phyloP scores from a whole-genome alignment of 1,140 invertebrate genomes.

The Calephelis virginiensis region DNA sequence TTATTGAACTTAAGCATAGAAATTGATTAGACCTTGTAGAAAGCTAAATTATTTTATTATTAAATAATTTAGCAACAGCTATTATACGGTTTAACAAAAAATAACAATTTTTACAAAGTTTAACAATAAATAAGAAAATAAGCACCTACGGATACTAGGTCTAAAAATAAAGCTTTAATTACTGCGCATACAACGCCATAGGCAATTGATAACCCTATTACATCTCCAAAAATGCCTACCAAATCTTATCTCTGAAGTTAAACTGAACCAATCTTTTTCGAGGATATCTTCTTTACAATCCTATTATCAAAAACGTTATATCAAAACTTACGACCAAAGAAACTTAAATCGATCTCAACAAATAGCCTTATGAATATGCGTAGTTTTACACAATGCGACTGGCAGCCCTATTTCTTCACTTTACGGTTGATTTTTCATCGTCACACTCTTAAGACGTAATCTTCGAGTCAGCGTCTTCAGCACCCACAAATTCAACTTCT shows the following conservation, averaged over 20 bases:
- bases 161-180: too few relatives aligned
- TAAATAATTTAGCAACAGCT: too few relatives aligned
- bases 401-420: background rate
- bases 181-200: too few relatives aligned
- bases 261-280: background rate
- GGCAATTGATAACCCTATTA: too few relatives aligned
- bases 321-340: slow-evolving; percentile 17
- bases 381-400: background rate
- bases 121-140: too few relatives aligned
- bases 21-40: too few relatives aligned
- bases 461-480: slow-evolving; percentile 57
- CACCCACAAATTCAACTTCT: slow-evolving; percentile 56
- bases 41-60: too few relatives aligned
- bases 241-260: background rate
- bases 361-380: slow-evolving; percentile 25
- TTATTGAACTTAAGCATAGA: too few relatives aligned
- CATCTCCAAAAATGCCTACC: too few relatives aligned
- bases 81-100: too few relatives aligned
- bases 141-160: too few relatives aligned
- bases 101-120: too few relatives aligned
- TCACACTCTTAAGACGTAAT: slow-evolving; percentile 40
- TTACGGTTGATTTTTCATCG: slow-evolving; percentile 23
- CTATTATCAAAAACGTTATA: slow-evolving; percentile 17
- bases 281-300: background rate
- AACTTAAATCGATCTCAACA: slow-evolving; percentile 2